Evolutionary conservation across 2,888 invertebrate genomes (phyloP).

Genomic region (Molorchus minor): DNA sequence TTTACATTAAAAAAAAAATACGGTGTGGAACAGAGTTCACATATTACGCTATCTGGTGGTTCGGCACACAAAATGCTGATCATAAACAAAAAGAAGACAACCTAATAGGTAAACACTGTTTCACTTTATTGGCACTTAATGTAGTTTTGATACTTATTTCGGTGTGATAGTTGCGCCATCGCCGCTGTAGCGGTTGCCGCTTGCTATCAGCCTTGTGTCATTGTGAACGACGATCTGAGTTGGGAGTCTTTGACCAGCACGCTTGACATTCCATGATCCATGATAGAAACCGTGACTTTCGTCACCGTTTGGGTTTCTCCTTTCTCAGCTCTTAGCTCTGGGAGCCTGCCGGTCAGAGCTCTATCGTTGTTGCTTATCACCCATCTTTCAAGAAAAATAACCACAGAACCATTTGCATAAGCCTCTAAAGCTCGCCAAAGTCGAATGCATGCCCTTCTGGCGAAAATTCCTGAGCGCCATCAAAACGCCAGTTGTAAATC

Average conservation of each 20-base stretch:
- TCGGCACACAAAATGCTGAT: slow-evolving; percentile 36
- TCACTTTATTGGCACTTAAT: slow-evolving; percentile 13
- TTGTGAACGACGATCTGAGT: slow-evolving; percentile 24
- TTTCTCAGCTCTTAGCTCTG: slow-evolving; percentile 25
- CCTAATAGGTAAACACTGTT: slow-evolving; percentile 42
- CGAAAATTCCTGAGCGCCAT: neutral
- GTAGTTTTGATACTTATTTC: slow-evolving; percentile 16
- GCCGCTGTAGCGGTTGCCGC: slow-evolving; percentile 21
- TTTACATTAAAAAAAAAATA: slow-evolving; percentile 31
- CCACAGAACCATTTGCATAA: slow-evolving; percentile 27
- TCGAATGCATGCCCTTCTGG: neutral
- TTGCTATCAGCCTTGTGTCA: slow-evolving; percentile 30
- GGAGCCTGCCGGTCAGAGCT: slow-evolving; percentile 20
- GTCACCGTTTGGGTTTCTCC: slow-evolving; percentile 36
- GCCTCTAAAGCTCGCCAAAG: neutral
- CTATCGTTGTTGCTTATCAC: slow-evolving; percentile 29
- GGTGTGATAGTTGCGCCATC: slow-evolving; percentile 1
- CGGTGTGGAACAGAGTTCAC: slow-evolving; percentile 40
- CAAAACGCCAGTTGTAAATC: slow-evolving; percentile 2
- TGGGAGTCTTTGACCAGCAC: slow-evolving; percentile 33
- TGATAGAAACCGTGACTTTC: slow-evolving; percentile 43
- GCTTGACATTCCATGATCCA: slow-evolving; percentile 43
- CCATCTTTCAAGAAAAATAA: slow-evolving; percentile 33
- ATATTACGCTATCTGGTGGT: slow-evolving; percentile 41
- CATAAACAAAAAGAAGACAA: slow-evolving; percentile 44